A percentile compares a stretch with the other conserved stretches of the same genome.
Conservation (phyloP, 1,140 invertebrate genomes). For the Phortica variegata region DNA sequence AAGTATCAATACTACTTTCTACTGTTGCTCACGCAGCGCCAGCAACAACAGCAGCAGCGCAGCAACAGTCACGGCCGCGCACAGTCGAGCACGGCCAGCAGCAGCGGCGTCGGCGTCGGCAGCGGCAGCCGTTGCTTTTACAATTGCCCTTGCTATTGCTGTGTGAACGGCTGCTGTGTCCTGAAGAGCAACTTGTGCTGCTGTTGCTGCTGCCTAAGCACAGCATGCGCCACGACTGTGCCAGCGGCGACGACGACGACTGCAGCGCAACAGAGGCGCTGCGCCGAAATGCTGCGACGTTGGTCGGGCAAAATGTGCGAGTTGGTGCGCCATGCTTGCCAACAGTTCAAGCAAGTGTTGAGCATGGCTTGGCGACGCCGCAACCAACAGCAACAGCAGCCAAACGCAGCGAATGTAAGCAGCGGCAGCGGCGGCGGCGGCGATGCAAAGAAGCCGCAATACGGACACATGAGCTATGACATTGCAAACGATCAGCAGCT, state of each 20-base stretch:
- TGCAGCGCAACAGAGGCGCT: conserved; percentile 13
- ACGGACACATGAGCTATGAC: conserved; percentile 21
- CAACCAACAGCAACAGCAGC: conserved; percentile 1
- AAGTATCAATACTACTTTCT: too few species aligned
- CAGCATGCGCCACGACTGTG: conserved; percentile 5
- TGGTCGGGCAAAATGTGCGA: not conserved
- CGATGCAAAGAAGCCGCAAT: conserved; percentile 18
- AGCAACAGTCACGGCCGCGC: too few species aligned
- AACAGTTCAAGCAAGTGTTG: not conserved
- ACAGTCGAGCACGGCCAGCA: too few species aligned
- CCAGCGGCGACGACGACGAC: not conserved
- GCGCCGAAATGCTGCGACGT: conserved; percentile 14
- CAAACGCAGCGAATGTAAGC: not conserved
- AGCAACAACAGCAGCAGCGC: not conserved
- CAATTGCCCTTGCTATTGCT: conserved; percentile 38
- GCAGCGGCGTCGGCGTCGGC: too few species aligned
- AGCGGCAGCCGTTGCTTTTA: conserved; percentile 27
- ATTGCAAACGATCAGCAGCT: conserved; percentile 39
- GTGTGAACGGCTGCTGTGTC: conserved; percentile 38
- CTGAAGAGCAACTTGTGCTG: conserved; percentile 13
- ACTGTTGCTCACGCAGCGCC: conserved; percentile 4
- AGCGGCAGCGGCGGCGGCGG: not conserved
- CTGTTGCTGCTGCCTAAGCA: conserved; percentile 28
- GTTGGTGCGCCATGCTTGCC: not conserved
- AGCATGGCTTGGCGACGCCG: conserved; percentile 1